Evolutionary conservation across 2,797 vertebrate genomes (phyloP).

Genomic region (Anguilla anguilla): DNA sequence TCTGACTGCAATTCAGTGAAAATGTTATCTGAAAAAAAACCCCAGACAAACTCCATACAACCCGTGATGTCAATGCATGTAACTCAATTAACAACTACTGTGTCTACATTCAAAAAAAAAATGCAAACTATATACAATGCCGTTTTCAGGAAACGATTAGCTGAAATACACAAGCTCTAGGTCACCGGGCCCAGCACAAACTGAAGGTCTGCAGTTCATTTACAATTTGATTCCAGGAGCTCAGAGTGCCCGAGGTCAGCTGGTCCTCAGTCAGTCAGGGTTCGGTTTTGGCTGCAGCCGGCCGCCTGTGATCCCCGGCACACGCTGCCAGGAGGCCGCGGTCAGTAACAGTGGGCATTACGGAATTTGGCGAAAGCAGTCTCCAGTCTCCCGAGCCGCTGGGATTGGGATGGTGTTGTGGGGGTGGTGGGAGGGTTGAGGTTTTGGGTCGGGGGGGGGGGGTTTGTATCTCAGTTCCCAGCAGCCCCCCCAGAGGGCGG

Average conservation of each 20-base stretch:
- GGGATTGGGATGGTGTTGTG: background rate
- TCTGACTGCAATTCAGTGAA: constrained; percentile 2
- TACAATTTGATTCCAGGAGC: background rate
- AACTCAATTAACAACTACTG: background rate
- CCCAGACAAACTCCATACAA: background rate
- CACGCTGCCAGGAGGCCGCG: background rate
- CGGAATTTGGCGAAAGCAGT: constrained; percentile 14
- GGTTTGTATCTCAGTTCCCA: constrained; percentile 15
- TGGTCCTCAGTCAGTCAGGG: background rate
- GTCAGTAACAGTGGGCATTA: background rate
- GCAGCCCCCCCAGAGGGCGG: background rate
- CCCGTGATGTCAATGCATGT: constrained; percentile 11
- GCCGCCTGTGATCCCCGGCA: background rate
- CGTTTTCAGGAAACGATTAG: background rate
- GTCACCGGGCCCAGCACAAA: background rate
- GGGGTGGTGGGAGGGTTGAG: background rate
- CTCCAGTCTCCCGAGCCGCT: background rate
- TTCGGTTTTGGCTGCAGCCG: background rate
- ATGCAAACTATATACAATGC: background rate
- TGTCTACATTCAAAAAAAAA: background rate
- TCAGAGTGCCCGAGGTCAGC: background rate
- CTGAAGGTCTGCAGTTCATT: background rate
- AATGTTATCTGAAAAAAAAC: background rate
- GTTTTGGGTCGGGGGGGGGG: background rate
- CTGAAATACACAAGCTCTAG: background rate